Conservation (phyloP, 2,888 invertebrate species). For the Neoascia interrupta region DNA sequence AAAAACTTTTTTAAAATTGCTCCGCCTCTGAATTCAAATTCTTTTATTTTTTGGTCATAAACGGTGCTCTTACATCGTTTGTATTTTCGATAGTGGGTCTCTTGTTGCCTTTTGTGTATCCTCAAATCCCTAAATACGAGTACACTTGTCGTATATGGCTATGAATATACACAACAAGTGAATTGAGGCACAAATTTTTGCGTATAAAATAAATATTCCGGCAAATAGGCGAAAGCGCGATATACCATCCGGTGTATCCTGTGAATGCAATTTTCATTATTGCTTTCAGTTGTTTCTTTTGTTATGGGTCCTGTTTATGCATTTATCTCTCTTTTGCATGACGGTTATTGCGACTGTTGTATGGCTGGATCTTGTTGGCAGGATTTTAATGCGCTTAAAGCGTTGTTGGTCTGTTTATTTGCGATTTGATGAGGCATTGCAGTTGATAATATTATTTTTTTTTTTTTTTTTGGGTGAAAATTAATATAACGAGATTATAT, state of each 20-base stretch:
- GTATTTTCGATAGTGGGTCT: conserved; percentile 1
- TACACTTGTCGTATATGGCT: conserved; percentile 33
- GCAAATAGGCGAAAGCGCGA: conserved; percentile 11
- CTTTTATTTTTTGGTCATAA: too few species aligned
- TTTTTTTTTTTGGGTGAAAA: background rate
- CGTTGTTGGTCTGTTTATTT: background rate
- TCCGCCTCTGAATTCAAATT: too few species aligned
- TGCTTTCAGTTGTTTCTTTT: conserved; percentile 36
- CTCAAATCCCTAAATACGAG: conserved; percentile 28
- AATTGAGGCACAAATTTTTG: background rate
- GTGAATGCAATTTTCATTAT: conserved; percentile 62
- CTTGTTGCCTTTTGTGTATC: conserved; percentile 14
- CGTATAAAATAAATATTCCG: conserved; percentile 46
- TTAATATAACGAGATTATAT: conserved; percentile 22
- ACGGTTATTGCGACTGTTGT: background rate
- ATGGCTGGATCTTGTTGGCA: background rate
- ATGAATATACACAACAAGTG: background rate
- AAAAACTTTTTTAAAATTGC: too few species aligned
- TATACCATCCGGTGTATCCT: conserved; percentile 1
- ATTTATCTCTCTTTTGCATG: conserved; percentile 25
- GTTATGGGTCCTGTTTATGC: conserved; percentile 16
- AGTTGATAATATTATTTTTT: background rate
- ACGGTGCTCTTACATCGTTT: conserved; percentile 24
- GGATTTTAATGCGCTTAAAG: conserved; percentile 49
- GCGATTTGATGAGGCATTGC: background rate